Evolutionary conservation across 2,797 vertebrate genomes (phyloP), one percentile per base, ranked within the genome.

Genomic region (Varecia variegata): DNA sequence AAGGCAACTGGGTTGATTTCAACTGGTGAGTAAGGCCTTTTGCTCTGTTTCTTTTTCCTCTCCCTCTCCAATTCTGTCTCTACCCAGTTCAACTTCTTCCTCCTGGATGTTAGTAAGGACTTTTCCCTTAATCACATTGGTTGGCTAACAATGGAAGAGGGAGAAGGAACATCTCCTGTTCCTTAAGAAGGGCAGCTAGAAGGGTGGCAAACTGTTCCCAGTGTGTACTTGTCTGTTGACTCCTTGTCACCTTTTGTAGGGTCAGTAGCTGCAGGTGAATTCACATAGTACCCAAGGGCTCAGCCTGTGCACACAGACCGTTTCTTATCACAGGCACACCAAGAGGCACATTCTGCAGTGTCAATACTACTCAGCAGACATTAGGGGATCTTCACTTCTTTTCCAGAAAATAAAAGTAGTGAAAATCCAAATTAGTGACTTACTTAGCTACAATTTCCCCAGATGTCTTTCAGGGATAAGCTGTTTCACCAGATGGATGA

Each of bases 351-450:
- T 77, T 84, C 79, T 73, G 45, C 40, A 88, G 1, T 60, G 25
- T 25, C 18, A 85, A 35, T 52, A 15, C 23, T 35, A 54, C 40
- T 70, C 82, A 70, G 60, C 35, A 71, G 67, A 60, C 43, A 23
- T 76, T 67, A 43, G 2, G n/a, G 32, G 20, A 45, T 77, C 77
- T 52, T 90, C 14, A 54, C 1, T 71, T 90, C 32, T 88, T 84
- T 88, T 71, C 71, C 47, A 45, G 30, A 85, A 77, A 93, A 56
- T 86, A 74, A 95, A 70, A 84, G 10, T 82, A 89, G 17, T 81
- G 62, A 79, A 54, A 90, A 81, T 54, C 38, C 43, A 94, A 94
- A 79, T 56, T 43, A 35, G 56, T 40, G 21, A 87, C 43, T 21
- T 38, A 11, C 15, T 74, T 58, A 81, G 79, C 60, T 86, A 67